Conservation (phyloP, 2,888 invertebrate genomes). For the Thecophora atra region DNA sequence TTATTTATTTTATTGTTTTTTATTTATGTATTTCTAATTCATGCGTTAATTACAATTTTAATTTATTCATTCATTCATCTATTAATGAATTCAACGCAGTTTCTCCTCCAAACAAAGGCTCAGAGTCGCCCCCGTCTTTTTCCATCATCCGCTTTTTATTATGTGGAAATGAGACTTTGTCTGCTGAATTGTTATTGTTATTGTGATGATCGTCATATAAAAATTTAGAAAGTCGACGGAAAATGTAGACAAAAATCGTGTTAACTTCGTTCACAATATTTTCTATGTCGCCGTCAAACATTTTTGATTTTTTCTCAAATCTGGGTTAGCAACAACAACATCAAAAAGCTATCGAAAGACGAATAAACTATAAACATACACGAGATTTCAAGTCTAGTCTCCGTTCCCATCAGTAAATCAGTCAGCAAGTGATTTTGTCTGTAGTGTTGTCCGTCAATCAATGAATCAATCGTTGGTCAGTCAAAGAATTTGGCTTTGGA, state of each 20-base stretch:
- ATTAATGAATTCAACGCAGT: background rate
- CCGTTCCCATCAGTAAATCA: background rate
- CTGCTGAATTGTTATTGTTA: background rate
- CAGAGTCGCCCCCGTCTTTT: background rate
- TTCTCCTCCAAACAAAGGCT: background rate
- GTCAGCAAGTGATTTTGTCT: slow-evolving; percentile 5
- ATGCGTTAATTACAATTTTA: too few species aligned
- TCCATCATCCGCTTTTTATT: background rate
- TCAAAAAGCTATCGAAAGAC: background rate
- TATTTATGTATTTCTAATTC: too few species aligned
- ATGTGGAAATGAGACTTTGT: slow-evolving; percentile 34
- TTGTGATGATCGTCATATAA: background rate
- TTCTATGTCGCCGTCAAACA: background rate
- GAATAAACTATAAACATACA: background rate
- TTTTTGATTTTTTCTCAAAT: background rate
- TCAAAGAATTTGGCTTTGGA: background rate
- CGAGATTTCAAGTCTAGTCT: background rate
- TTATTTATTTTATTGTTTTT: too few species aligned
- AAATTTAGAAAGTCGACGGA: background rate
- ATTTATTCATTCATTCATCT: background rate
- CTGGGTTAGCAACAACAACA: slow-evolving; percentile 11
- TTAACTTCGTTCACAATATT: too few species aligned
- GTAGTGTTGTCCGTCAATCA: slow-evolving; percentile 21
- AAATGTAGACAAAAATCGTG: too few species aligned
- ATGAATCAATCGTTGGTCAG: slow-evolving; percentile 10